Base-by-base conservation (phyloP, 2,113 vertebrate genomes). In the Mormyrus lacerda region DNA sequence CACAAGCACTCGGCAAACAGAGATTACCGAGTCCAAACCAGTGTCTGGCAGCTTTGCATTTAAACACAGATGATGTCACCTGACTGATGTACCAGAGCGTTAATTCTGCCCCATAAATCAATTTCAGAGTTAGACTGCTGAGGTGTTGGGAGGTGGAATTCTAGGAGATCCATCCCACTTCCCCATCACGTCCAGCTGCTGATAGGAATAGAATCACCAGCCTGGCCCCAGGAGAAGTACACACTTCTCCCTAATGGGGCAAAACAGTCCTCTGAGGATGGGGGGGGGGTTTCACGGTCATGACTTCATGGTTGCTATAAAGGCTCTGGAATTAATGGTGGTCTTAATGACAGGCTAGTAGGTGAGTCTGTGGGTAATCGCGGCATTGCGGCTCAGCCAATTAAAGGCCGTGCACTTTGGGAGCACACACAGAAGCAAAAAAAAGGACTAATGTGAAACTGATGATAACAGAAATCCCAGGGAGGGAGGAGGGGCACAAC, bases 261-360 rank as follows among this genome's bases (percentile, higher is more conserved):
- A 93, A 82, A 92, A 90, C 85, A 89, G 85, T 89, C 91, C 89
- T 86, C 58, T 61, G 58, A 10, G 61, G n/a, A n/a, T 58, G 55
- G 58, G 8, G 58, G 55, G 89, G 92, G 90, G 90, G 87, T 42
- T 55, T 61, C 50, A 31, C 2, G 3, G 65, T 48, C 42, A 5
- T 39, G 24, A 47, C 42, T 86, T 85, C 53, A 27, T 6, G 31
- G 89, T 55, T 61, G 42, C 17, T 31, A 17, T 3, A 51, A 86
- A 87, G 88, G 91, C 91, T 88, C 44, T 83, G 88, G 3, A 85
- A 90, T 92, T 88, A 93, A 93, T 90, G 73, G 89, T 87, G 92
- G 91, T 92, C 92, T 91, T 94, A 94, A 94, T 93, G 91, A 93
- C 90, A 84, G 82, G 89, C 89, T 92, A 92, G 90, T 44, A 17